A percentile compares a stretch with the other conserved stretches of the same genome.
phyloP scores from a whole-genome alignment of 1,140 invertebrate genomes.

The Zaprionus ornatus region DNA sequence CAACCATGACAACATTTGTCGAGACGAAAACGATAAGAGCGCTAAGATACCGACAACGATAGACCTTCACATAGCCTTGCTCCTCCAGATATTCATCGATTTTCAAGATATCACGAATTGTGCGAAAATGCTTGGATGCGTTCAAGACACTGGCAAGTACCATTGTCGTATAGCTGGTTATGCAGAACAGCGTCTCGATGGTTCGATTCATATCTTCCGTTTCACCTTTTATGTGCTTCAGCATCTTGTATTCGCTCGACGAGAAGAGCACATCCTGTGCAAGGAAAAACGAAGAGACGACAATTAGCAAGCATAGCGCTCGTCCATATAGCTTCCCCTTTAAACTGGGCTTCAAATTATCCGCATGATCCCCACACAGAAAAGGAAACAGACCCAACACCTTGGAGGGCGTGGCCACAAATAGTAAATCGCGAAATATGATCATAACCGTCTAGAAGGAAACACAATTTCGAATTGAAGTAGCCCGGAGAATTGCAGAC shows the following conservation, averaged over 20 bases:
- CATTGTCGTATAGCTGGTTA: slow-evolving; percentile 64
- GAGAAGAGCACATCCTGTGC: slow-evolving; percentile 56
- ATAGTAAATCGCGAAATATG: slow-evolving; percentile 45
- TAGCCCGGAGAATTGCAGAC: neutral
- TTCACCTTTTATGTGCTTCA: slow-evolving; percentile 58
- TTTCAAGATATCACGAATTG: slow-evolving; percentile 48
- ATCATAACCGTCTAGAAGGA: slow-evolving; percentile 35
- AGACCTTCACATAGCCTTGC: slow-evolving; percentile 40
- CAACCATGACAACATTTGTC: slow-evolving; percentile 46
- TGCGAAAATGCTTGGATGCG: slow-evolving; percentile 49
- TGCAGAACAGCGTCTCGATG: slow-evolving; percentile 70
- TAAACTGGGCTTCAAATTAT: slow-evolving; percentile 30
- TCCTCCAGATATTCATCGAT: slow-evolving; percentile 57
- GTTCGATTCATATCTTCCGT: slow-evolving; percentile 70
- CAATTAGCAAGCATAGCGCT: slow-evolving; percentile 14
- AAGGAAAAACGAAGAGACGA: slow-evolving; percentile 35
- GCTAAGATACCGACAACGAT: slow-evolving; percentile 50
- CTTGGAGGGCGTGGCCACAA: slow-evolving; percentile 41
- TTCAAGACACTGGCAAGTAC: slow-evolving; percentile 53
- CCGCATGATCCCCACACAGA: slow-evolving; percentile 40
- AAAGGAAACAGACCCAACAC: slow-evolving; percentile 52
- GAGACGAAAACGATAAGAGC: slow-evolving; percentile 27
- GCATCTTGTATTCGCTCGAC: slow-evolving; percentile 50
- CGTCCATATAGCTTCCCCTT: slow-evolving; percentile 50
- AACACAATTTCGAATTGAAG: neutral